These are phyloP conservation scores for Caenorhabditis sinica DNA, from an alignment of 2,888 invertebrate species.

Conservation along the genomic window DNA sequence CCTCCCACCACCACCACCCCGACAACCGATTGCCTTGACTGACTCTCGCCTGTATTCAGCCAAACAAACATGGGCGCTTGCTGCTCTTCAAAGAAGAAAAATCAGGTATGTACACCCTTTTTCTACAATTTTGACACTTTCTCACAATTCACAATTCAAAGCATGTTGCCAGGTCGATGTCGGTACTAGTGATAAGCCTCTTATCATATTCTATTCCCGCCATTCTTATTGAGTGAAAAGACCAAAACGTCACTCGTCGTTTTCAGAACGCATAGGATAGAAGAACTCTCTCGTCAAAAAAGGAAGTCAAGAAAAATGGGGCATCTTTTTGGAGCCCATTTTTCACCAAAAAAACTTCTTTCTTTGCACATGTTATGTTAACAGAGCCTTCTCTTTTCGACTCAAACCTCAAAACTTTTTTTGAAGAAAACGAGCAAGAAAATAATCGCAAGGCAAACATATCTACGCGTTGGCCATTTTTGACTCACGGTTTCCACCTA, in stretches of 20 bases:
- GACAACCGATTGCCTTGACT: constrained; percentile 43
- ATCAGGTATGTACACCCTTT: constrained; percentile 62
- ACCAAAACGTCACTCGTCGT: background rate
- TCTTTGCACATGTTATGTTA: constrained; percentile 21
- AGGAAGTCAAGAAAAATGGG: constrained; percentile 17
- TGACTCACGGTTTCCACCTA: constrained; percentile 43
- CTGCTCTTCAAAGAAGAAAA: constrained; percentile 74
- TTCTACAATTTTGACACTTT: constrained; percentile 29
- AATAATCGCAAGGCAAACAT: constrained; percentile 61
- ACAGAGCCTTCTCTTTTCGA: constrained; percentile 25
- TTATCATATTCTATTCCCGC: constrained; percentile 31
- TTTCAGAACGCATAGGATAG: constrained; percentile 22
- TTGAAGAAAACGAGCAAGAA: constrained; percentile 23
- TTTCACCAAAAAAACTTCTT: constrained; percentile 17
- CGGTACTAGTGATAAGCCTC: constrained; percentile 42
- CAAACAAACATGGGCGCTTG: constrained; percentile 73
- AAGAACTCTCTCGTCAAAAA: constrained; percentile 1
- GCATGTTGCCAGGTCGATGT: constrained; percentile 13
- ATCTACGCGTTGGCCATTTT: constrained; percentile 41
- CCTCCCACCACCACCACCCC: constrained; percentile 35
- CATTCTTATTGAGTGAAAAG: background rate
- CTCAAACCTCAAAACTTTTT: constrained; percentile 27
- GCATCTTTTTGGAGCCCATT: constrained; percentile 29
- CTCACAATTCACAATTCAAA: constrained; percentile 4
- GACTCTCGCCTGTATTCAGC: constrained; percentile 60